phyloP scores from a whole-genome alignment of 2,888 invertebrate species.

The Apamea monoglypha region DNA sequence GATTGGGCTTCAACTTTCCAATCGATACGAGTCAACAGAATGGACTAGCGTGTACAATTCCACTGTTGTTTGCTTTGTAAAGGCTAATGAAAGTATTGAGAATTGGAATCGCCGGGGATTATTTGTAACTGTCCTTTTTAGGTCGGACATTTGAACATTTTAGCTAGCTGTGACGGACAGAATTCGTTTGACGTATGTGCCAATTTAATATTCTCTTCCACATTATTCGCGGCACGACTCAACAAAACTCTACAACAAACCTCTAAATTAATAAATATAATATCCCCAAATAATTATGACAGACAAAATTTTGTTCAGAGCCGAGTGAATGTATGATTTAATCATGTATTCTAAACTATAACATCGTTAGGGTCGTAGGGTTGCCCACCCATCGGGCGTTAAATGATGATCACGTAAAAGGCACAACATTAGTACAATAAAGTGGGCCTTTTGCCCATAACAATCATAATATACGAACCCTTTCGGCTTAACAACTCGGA shows the following conservation, averaged over 20 bases:
- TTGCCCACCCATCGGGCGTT: constrained; percentile 73
- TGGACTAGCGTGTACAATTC: constrained; percentile 59
- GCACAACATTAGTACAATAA: constrained; percentile 85
- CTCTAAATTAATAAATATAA: constrained; percentile 40
- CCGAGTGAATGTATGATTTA: constrained; percentile 67
- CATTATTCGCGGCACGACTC: constrained; percentile 24
- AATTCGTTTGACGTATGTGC: constrained; percentile 17
- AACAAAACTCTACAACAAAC: constrained; percentile 43
- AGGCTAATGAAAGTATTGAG: constrained; percentile 66
- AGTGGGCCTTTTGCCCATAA: constrained; percentile 84
- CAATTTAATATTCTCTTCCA: constrained; percentile 23
- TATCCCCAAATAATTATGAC: constrained; percentile 55
- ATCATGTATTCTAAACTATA: constrained; percentile 73
- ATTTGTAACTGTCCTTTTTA: constrained; percentile 50
- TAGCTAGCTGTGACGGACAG: constrained; percentile 26
- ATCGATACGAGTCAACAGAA: constrained; percentile 70
- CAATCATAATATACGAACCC: constrained; percentile 86
- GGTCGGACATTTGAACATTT: constrained; percentile 16
- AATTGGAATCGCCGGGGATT: constrained; percentile 43
- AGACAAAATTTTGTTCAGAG: constrained; percentile 51
- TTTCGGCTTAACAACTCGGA: constrained; percentile 74
- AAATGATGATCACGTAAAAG: constrained; percentile 84
- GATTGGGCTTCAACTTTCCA: constrained; percentile 71
- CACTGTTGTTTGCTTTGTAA: constrained; percentile 63
- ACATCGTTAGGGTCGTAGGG: constrained; percentile 69